Percentiles rank a stretch among this genome's conserved stretches.
Evolutionary conservation across 1,140 invertebrate genomes (phyloP).

Genomic region (Maconellicoccus hirsutus): DNA sequence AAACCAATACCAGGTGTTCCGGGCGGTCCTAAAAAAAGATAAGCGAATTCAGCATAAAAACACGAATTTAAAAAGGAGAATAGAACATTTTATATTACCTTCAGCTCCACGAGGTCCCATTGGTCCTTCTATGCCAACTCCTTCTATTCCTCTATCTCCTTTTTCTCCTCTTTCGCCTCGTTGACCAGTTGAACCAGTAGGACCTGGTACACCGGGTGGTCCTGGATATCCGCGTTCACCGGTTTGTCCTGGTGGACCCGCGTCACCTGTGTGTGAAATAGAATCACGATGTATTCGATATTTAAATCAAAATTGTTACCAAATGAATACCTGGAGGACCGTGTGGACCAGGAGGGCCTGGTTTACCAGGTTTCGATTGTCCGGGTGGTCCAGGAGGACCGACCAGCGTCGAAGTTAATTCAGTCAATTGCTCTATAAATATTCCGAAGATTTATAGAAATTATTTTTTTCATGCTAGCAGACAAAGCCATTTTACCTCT

Average conservation of each 20-base stretch:
- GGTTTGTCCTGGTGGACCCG: constrained; percentile 34
- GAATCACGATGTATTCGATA: neutral
- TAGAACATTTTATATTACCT: constrained; percentile 39
- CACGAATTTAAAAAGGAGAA: neutral
- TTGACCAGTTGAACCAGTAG: constrained; percentile 45
- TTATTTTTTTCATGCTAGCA: neutral
- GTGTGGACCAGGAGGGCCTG: constrained; percentile 46
- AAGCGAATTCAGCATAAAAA: neutral
- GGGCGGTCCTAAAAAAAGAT: constrained; percentile 39
- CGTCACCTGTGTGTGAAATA: constrained; percentile 9
- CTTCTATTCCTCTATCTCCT: constrained; percentile 55
- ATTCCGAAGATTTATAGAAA: constrained; percentile 26
- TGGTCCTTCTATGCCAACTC: constrained; percentile 53
- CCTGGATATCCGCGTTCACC: constrained; percentile 38
- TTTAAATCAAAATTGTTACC: neutral
- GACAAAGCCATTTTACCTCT: too few species aligned
- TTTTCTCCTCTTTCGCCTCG: constrained; percentile 55
- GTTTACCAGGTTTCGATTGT: constrained; percentile 42
- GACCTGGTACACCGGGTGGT: constrained; percentile 43
- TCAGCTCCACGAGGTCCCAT: constrained; percentile 48
- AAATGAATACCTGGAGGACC: constrained; percentile 44
- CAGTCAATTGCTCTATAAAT: constrained; percentile 51
- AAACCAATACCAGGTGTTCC: constrained; percentile 51
- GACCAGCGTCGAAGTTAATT: constrained; percentile 44
- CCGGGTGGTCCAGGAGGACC: constrained; percentile 51